Evolutionary conservation across 2,888 invertebrate species (phyloP).

Genomic region (Pasiphila rectangulata): DNA sequence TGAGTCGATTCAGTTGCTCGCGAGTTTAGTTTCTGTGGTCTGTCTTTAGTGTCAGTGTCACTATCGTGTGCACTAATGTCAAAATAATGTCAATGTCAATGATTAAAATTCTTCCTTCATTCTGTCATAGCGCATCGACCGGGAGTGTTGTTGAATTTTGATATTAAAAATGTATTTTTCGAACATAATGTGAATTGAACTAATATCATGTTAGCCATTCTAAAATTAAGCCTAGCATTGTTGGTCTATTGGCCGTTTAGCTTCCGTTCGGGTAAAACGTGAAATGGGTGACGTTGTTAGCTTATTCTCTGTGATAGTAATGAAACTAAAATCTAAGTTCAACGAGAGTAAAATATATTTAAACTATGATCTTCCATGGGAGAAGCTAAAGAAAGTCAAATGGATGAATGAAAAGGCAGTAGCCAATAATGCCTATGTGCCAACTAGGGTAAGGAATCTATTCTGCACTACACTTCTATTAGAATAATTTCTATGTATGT

Average conservation of each 20-base stretch:
- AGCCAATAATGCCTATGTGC: slow-evolving; percentile 89
- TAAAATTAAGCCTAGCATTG: slow-evolving; percentile 50
- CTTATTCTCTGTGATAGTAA: slow-evolving; percentile 77
- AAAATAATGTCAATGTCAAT: slow-evolving; percentile 3
- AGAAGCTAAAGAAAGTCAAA: slow-evolving; percentile 77
- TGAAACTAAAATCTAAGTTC: slow-evolving; percentile 78
- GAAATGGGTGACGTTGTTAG: slow-evolving; percentile 76
- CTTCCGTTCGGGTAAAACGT: slow-evolving; percentile 44
- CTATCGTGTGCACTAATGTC: too few relatives aligned
- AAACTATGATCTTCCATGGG: slow-evolving; percentile 70
- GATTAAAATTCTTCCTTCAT: slow-evolving; percentile 33
- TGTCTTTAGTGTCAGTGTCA: too few relatives aligned
- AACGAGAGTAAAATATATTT: slow-evolving; percentile 73
- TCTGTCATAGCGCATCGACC: slow-evolving; percentile 50
- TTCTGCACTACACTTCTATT: background rate
- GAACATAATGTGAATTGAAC: slow-evolving; percentile 60
- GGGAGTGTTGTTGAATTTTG: slow-evolving; percentile 41
- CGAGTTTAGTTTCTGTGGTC: too few relatives aligned
- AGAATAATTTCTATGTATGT: too few relatives aligned
- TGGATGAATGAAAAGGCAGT: slow-evolving; percentile 91
- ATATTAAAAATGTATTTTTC: slow-evolving; percentile 35
- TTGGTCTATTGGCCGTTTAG: slow-evolving; percentile 66
- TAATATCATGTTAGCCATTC: slow-evolving; percentile 53
- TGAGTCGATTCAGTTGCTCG: too few relatives aligned
- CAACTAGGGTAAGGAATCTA: slow-evolving; percentile 82